Evolutionary conservation across 2,888 invertebrate genomes (phyloP), one percentile per base, ranked within the genome.

Genomic region (Lasioglossum malachurum): DNA sequence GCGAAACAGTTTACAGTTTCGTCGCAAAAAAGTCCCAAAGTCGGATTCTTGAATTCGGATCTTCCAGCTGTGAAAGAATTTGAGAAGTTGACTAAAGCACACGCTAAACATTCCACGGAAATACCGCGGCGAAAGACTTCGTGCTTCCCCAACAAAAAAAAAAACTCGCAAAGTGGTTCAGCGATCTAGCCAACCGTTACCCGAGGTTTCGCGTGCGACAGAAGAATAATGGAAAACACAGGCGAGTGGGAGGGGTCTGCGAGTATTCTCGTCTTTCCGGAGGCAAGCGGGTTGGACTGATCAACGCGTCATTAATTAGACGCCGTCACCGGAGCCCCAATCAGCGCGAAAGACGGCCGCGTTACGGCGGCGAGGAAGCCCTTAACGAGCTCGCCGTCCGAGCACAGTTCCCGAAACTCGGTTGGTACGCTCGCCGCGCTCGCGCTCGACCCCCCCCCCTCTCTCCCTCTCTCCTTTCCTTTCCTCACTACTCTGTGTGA

Each of bases 231-330:
- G 64, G 64, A 31, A 64, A 64, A 64, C 16, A 64, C 14, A 31
- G 64, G 16, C 64, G 31, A 64, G 64, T 12, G 64, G 14, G 7
- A 31, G 64, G 27, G 31, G 7, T 31, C 27, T 27, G 31, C 31
- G 64, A 31, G 64, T 64, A 49, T 78, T 69, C 46, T 49, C n/a
- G 35, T n/a, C 64, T 64, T 64, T 27, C 31, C 23, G 53, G 53
- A 53, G 49, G 49, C 49, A 8, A n/a, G 53, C 31, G 27, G 64
- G 64, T 64, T 64, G 35, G 67, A 67, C 31, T 46, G 19, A 31
- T 80, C n/a, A 41, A 35, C 8, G 79, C 60, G 27, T 53, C n/a
- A 71, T 81, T 78, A 81, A 78, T 78, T 57, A 57, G 44, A 44
- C 44, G 71, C 44, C 14, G 35, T 67, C 60, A 69, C 38, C 69